Evolutionary conservation across 2,113 vertebrate genomes (phyloP).

Genomic region (Heterochromis multidens): DNA sequence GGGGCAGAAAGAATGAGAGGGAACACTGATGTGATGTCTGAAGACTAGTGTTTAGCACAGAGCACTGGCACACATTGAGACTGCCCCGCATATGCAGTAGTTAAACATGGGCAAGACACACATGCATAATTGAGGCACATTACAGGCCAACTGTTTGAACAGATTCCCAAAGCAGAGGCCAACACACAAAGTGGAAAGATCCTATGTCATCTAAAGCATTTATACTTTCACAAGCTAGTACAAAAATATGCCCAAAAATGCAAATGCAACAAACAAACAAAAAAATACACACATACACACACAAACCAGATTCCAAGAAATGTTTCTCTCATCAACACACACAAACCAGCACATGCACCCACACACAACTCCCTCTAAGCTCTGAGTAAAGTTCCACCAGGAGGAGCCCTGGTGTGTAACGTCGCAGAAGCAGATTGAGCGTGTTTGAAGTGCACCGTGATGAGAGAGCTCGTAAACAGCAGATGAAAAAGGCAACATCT

Average conservation of each 20-base stretch:
- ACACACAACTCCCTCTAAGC: constrained; percentile 39
- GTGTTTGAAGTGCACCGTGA: constrained; percentile 70
- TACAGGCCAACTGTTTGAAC: constrained; percentile 55
- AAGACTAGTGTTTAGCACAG: constrained; percentile 57
- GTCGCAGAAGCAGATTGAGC: constrained; percentile 60
- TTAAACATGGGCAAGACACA: constrained; percentile 37
- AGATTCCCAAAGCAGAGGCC: constrained; percentile 50
- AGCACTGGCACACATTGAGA: constrained; percentile 59
- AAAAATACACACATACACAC: not conserved
- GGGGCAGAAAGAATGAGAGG: constrained; percentile 25
- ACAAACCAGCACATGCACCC: not conserved
- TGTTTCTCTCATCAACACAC: constrained; percentile 25
- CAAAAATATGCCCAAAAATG: constrained; percentile 42
- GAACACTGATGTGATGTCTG: constrained; percentile 38
- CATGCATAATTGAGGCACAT: constrained; percentile 22
- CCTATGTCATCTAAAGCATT: constrained; percentile 29
- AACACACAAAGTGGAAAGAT: constrained; percentile 28
- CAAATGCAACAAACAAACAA: constrained; percentile 19
- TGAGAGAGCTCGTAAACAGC: constrained; percentile 74
- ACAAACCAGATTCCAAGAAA: constrained; percentile 38
- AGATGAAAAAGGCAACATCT: constrained; percentile 68
- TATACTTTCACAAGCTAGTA: constrained; percentile 21
- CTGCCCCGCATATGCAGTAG: constrained; percentile 18
- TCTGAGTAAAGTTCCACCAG: constrained; percentile 59
- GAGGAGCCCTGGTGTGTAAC: constrained; percentile 52